Conservation (phyloP, 2,113 vertebrate genomes). For the Pluvialis apricaria region DNA sequence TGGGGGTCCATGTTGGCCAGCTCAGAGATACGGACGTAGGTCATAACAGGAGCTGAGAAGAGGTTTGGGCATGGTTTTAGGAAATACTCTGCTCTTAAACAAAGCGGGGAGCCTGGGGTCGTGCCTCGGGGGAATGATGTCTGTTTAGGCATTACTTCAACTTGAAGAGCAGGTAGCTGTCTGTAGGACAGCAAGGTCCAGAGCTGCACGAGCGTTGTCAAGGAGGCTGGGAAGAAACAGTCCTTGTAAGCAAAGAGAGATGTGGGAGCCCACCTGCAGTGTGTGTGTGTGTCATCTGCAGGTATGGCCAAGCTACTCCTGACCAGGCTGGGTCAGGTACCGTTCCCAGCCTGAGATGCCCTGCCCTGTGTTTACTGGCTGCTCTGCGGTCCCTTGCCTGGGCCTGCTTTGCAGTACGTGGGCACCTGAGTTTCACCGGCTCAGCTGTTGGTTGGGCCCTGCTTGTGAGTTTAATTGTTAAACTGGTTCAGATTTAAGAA, state of each 20-base stretch:
- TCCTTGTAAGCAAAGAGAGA: not conserved
- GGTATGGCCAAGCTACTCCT: not conserved
- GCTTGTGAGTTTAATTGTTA: too few species aligned
- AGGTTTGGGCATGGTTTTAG: not conserved
- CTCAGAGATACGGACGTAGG: too few species aligned
- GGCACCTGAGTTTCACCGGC: not conserved
- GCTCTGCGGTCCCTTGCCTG: not conserved
- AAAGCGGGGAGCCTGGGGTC: not conserved
- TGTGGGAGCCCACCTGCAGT: not conserved
- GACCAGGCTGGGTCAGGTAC: not conserved
- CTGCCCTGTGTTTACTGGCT: not conserved
- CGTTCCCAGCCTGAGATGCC: not conserved
- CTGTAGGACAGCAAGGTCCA: not conserved
- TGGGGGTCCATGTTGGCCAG: rapidly evolving
- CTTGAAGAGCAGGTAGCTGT: not conserved
- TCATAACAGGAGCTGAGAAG: not conserved
- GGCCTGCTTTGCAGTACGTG: too few species aligned
- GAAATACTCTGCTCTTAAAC: not conserved
- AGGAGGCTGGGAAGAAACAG: not conserved
- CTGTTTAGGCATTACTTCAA: not conserved
- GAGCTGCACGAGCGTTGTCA: not conserved
- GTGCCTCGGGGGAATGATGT: rapidly evolving
- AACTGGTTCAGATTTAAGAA: too few species aligned
- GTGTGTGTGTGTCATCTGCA: not conserved
- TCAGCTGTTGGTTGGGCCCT: too few species aligned